phyloP scores from a whole-genome alignment of 2,797 vertebrate genomes.

The Sphenopsis melanotis region DNA sequence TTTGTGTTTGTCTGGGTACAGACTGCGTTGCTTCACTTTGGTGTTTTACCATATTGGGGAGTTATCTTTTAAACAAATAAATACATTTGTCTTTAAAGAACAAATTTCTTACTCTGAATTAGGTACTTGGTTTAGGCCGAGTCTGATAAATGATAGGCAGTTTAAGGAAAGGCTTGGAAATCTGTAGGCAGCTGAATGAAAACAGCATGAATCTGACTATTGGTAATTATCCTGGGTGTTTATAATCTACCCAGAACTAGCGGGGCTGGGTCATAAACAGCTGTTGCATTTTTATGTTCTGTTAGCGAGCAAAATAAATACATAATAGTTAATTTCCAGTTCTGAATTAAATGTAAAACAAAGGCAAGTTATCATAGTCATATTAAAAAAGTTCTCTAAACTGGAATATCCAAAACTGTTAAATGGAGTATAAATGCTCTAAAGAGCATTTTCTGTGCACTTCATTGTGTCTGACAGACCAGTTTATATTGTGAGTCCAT shows the following conservation, averaged over 20 bases:
- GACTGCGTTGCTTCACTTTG: background rate
- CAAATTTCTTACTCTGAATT: background rate
- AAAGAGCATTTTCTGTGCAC: constrained; percentile 1
- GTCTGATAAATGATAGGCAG: background rate
- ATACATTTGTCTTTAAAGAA: background rate
- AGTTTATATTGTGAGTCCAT: background rate
- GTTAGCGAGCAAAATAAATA: background rate
- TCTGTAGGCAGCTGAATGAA: background rate
- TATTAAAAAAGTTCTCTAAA: background rate
- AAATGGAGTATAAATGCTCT: background rate
- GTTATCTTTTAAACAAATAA: background rate
- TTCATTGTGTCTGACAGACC: constrained; percentile 26
- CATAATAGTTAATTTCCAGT: background rate
- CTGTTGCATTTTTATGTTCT: background rate
- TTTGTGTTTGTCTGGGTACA: background rate
- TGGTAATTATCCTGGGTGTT: background rate
- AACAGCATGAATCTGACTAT: background rate
- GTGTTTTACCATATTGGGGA: background rate
- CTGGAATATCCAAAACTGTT: background rate
- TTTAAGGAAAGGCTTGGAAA: background rate
- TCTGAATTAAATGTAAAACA: background rate
- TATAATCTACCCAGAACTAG: background rate
- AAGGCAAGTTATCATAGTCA: background rate
- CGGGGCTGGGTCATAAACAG: background rate
- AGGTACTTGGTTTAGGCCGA: background rate